Base-by-base conservation (phyloP, 2,797 vertebrate species). In the Antrozous pallidus region DNA sequence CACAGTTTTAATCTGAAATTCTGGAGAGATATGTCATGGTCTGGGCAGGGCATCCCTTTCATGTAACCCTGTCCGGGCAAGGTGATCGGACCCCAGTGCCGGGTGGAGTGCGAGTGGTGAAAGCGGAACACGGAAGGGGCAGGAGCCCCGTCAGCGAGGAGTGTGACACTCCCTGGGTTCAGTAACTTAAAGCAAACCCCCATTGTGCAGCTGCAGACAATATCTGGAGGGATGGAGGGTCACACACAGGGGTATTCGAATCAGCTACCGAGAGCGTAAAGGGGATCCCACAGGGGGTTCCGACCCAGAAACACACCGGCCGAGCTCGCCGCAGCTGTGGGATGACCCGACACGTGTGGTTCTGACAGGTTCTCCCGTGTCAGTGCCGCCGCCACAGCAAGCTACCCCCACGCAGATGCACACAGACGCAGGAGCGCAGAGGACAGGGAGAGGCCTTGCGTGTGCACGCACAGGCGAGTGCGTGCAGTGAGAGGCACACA, bases 381-480 rank as follows among this genome's bases (percentile, higher is more conserved):
- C 56, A 63, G 36, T n/a, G 40, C n/a, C 70, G 31, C 28, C 20
- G 0, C 40, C 61, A 7, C 31, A 7, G 36, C 70, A 1, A 0
- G 49, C 20, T 24, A 9, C 6, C 33, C n/a, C 28, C 61, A 12
- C 28, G 80, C 14, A 47, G 49, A 49, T 65, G 42, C 2, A 42
- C 1, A 47, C 31, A 40, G 28, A 40, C 2, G 13, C 7, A 1
- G 17, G 56, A 33, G 42, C 84, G 0, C 4, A 6, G 14, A 58
- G 74, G 31, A 28, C 63, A 89, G 65, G 51, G 42, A 16, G 69
- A 54, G 67, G 82, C 38, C 88, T 42, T 2, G 4, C 20, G 9
- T 42, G 36, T 17, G 79, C 42, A 51, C 0, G 0, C 8, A 5
- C 65, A 28, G 12, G 2, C 9, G 80, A 33, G 36, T 0, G 1